Evolutionary conservation across 2,113 vertebrate genomes (phyloP).

Genomic region (Nibea albiflora): DNA sequence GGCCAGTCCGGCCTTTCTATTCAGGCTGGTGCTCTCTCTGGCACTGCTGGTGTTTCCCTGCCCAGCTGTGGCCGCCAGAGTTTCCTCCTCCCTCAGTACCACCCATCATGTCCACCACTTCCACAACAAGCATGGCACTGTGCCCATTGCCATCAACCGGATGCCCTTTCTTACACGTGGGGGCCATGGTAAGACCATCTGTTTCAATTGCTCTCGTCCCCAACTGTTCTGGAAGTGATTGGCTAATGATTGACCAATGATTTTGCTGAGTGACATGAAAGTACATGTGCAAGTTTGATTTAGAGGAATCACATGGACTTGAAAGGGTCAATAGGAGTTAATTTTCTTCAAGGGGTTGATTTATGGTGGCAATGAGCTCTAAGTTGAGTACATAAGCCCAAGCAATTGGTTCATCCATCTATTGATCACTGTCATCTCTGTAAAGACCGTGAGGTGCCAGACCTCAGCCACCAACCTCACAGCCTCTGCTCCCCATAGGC

Average conservation of each 20-base stretch:
- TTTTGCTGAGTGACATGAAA: constrained; percentile 7
- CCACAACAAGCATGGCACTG: constrained; percentile 94
- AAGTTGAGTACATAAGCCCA: constrained; percentile 46
- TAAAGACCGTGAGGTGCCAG: constrained; percentile 50
- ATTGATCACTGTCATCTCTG: constrained; percentile 67
- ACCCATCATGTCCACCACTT: constrained; percentile 96
- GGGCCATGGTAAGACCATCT: constrained; percentile 89
- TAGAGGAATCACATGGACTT: constrained; percentile 14
- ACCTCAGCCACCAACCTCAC: constrained; percentile 12
- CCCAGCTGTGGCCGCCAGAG: constrained; percentile 87
- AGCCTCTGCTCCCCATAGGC: constrained; percentile 29
- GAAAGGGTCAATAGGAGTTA: constrained; percentile 39
- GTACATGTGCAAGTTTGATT: constrained; percentile 17
- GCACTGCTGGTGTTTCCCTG: constrained; percentile 83
- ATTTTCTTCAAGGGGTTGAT: constrained; percentile 58
- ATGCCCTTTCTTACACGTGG: constrained; percentile 94
- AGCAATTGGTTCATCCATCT: constrained; percentile 61
- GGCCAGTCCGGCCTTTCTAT: constrained; percentile 80
- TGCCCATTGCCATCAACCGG: constrained; percentile 96
- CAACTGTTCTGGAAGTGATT: not conserved
- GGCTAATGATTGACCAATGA: not conserved
- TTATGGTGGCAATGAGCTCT: constrained; percentile 42
- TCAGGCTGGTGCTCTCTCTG: constrained; percentile 83
- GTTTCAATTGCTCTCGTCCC: constrained; percentile 8
- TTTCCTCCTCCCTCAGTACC: constrained; percentile 95